Base-by-base conservation (phyloP, 1,140 invertebrate species). In the Penaeus vannamei region DNA sequence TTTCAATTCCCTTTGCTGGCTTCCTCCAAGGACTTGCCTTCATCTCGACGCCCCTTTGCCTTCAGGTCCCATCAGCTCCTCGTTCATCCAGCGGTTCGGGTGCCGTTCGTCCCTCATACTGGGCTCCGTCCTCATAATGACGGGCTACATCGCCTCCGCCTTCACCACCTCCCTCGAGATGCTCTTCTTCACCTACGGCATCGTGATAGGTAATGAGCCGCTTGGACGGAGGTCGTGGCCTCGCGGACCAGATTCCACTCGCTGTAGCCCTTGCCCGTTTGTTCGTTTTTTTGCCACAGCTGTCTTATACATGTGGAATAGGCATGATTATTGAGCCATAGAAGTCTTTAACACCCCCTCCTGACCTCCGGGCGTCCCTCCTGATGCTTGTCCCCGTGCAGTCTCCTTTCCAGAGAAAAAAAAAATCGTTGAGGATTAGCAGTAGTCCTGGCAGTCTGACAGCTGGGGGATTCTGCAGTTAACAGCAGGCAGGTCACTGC, bases 111-210 rank as follows among this genome's bases (percentile, higher is more conserved):
- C 95, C 3, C 93, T 94, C 0, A 94, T 95, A 36, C 89, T 93
- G 23, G 95, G 95, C 1, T 92, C 93, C 4, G 20, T 95, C 12
- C 90, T 95, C 29, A 93, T 94, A 32, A 90, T 93, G 10, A 77
- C 93, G 2, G 94, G 94, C 5, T 95, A 94, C 89, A 90, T 94
- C 22, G 81, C 93, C 10, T 94, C 94, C 59, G 92, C 93, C 20
- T 93, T 94, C 82, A 93, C 94, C 29, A 93, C 93, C 8, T 93
- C 93, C 64, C 92, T 95, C 23, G 92, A 93, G 42, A 87, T 93
- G 29, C 92, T 95, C 1, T 94, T 94, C 87, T 76, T 95, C 17
- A 94, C 94, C 2, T 95, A 94, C 91, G 95, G 95, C 59, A 91
- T 95, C 29, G 92, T 95, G 66, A 94, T 93, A 92, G 95, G 94